A percentile compares a stretch with the other conserved stretches of the same genome.
phyloP scores from a whole-genome alignment of 1,140 invertebrate genomes.

The Aphis craccivora region DNA sequence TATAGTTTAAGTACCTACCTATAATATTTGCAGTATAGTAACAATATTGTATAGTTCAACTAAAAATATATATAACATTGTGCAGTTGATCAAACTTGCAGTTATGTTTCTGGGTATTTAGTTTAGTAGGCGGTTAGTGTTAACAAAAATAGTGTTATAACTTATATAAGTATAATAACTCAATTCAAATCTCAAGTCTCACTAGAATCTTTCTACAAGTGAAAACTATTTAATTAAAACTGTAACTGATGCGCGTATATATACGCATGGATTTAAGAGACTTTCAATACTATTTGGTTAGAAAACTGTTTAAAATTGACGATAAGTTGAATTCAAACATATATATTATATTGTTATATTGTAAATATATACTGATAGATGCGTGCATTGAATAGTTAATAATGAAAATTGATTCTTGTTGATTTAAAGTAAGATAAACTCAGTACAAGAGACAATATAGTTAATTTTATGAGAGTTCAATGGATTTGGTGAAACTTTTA shows the following conservation, averaged over 20 bases:
- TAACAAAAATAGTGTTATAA: neutral
- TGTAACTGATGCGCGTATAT: neutral
- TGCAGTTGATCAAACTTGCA: no score
- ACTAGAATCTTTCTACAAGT: neutral
- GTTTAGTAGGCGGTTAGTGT: neutral
- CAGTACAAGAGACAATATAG: no score
- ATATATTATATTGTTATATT: neutral
- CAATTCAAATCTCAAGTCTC: neutral
- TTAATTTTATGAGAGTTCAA: no score
- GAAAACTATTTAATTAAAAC: neutral
- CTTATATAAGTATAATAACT: neutral
- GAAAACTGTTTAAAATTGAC: constrained; percentile 13
- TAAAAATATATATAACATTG: no score
- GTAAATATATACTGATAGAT: neutral
- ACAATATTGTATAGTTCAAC: no score
- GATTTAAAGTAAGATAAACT: neutral
- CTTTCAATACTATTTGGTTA: neutral
- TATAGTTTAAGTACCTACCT: no score
- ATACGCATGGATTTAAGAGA: neutral
- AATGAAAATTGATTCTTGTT: constrained; percentile 5
- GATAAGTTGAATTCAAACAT: neutral
- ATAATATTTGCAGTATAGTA: no score
- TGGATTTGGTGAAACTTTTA: no score
- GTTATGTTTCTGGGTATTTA: no score
- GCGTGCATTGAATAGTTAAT: neutral